phyloP scores from a whole-genome alignment of 2,113 vertebrate genomes.

The Neotoma lepida region DNA sequence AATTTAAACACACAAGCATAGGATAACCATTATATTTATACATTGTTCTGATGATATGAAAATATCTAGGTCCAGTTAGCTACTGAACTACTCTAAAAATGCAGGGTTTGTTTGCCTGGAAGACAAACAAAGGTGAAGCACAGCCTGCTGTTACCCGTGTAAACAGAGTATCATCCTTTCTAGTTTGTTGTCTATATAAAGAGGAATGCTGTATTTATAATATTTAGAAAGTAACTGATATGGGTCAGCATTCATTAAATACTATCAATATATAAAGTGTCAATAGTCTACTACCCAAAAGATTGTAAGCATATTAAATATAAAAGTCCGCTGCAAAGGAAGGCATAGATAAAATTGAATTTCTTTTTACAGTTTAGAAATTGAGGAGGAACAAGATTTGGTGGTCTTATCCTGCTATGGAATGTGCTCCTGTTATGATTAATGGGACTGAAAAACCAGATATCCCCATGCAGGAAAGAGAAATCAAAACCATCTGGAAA shows the following conservation, averaged over 20 bases:
- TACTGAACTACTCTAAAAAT: background rate
- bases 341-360: background rate
- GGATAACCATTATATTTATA: constrained; percentile 19
- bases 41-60: constrained; percentile 37
- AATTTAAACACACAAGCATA: background rate
- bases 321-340: background rate
- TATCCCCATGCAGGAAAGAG: background rate
- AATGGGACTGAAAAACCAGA: background rate
- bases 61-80: constrained; percentile 46
- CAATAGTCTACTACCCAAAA: background rate
- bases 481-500: constrained; percentile 18
- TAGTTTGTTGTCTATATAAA: background rate
- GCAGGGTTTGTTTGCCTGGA: background rate
- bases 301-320: background rate
- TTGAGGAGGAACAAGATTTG: background rate
- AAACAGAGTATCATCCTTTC: background rate
- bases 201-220: background rate
- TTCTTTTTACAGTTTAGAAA: background rate
- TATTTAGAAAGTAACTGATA: background rate
- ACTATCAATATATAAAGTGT: background rate
- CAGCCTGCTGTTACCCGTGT: background rate
- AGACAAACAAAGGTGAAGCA: background rate
- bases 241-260: background rate
- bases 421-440: background rate
- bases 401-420: background rate